These are phyloP conservation scores for Molossus molossus DNA, from an alignment of 2,797 vertebrate genomes.

Conservation along the genomic window DNA sequence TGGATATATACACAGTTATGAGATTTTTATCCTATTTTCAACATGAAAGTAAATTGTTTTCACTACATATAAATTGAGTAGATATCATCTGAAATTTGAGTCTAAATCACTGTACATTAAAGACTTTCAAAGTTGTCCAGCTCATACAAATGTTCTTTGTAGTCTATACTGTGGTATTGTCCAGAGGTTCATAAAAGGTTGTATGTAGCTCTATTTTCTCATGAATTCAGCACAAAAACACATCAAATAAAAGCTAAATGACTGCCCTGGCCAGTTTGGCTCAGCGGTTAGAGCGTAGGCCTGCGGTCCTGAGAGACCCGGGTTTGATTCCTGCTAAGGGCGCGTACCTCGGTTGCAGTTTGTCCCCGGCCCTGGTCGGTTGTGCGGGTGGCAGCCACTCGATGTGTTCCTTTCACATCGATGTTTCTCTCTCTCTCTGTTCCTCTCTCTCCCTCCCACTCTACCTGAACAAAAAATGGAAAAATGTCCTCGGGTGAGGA, in stretches of 20 bases:
- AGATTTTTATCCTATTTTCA: neutral
- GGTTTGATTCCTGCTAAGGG: too few species aligned
- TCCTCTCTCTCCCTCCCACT: too few species aligned
- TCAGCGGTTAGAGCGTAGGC: too few species aligned
- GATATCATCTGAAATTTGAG: neutral
- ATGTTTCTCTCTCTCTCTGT: too few species aligned
- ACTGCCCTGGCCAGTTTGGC: neutral
- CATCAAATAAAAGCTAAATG: neutral
- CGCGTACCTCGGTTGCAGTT: too few species aligned
- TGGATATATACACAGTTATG: neutral
- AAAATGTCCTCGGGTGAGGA: too few species aligned
- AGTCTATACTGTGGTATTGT: neutral
- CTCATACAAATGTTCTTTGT: neutral
- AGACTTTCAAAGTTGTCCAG: neutral
- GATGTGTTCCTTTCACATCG: too few species aligned
- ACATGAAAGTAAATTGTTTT: neutral
- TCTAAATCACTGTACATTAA: constrained; percentile 2
- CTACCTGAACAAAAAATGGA: too few species aligned
- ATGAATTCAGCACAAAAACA: constrained; percentile 26
- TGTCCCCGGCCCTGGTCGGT: too few species aligned
- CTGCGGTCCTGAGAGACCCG: too few species aligned
- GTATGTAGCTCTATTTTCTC: neutral
- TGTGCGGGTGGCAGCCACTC: too few species aligned
- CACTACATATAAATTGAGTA: neutral
- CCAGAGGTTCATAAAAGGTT: neutral